Base-by-base conservation (phyloP, 2,797 vertebrate species). In the Crocidura indochinensis region DNA sequence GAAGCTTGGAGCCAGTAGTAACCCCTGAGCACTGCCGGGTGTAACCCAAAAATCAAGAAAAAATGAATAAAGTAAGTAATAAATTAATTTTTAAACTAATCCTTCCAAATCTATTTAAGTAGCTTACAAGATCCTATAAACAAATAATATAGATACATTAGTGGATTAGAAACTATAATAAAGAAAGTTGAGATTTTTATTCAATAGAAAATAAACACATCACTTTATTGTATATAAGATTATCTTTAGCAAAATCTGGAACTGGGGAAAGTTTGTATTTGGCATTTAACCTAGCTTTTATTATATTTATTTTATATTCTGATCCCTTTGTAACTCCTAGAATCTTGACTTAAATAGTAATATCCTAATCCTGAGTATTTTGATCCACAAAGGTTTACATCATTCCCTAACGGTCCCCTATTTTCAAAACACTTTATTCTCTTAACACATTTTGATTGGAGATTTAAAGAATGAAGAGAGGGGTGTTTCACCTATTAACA, bases 21-120 rank as follows among this genome's bases (percentile, higher is more conserved):
- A 38, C 38, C 38, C 38, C 38, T 38, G 38, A 38, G 38, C 2
- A 38, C 38, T 38, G 38, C 38, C 38, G 38, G 38, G 5, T 38
- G 38, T 38, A 5, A 38, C 38, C 38, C 38, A 38, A 38, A 38
- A 38, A n/a, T n/a, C n/a, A n/a, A n/a, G n/a, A n/a, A n/a, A n/a
- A n/a, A n/a, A n/a, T n/a, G n/a, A n/a, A n/a, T n/a, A n/a, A n/a
- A n/a, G n/a, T 12, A 51, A 51, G 51, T 51, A 2, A 15, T 51
- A 15, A 51, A 15, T 51, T 51, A 91, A 75, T 94, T 96, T 75
- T 56, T 47, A 93, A 77, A 80, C 10, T 44, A 71, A 15, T 87
- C n/a, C n/a, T 68, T 6, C n/a, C 84, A 92, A 91, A 0, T 3
- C 22, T 80, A 51, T 74, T 83, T 81, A 67, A 67, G 9, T 56